Percentiles rank a stretch among this genome's conserved stretches.
Conservation (phyloP, 2,888 invertebrate species). For the Idaea aversata region DNA sequence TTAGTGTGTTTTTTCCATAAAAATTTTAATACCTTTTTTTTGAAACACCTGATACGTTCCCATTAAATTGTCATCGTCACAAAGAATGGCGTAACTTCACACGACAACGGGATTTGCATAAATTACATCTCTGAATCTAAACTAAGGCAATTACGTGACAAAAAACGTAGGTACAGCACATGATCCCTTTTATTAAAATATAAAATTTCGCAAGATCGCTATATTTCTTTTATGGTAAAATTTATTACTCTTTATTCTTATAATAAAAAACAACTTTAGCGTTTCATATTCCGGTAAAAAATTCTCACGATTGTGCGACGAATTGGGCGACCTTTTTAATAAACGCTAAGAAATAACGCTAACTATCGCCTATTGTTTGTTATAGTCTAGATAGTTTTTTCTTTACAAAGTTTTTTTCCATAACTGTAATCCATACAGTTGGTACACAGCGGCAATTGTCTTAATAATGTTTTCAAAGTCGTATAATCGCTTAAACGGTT, state of each 20-base stretch:
- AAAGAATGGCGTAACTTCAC: not conserved
- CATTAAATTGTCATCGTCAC: not conserved
- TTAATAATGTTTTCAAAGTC: conserved; percentile 33
- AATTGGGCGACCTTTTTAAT: too few relatives aligned
- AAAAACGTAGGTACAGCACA: not conserved
- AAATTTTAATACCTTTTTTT: too few relatives aligned
- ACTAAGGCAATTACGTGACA: conserved; percentile 1
- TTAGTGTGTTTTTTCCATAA: too few relatives aligned
- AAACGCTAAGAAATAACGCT: too few relatives aligned
- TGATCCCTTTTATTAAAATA: not conserved
- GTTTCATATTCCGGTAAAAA: not conserved
- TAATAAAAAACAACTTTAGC: not conserved
- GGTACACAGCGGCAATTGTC: conserved; percentile 18
- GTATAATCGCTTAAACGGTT: conserved; percentile 42
- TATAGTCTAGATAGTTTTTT: too few relatives aligned
- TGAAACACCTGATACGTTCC: too few relatives aligned
- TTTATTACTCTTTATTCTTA: not conserved
- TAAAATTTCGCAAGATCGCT: not conserved
- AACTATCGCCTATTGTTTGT: too few relatives aligned
- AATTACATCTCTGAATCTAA: not conserved
- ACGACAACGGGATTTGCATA: not conserved
- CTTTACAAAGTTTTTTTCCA: too few relatives aligned
- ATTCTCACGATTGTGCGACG: not conserved
- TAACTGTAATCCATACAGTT: not conserved
- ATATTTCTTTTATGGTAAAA: not conserved